These are phyloP conservation scores for Dipodomys stephensi DNA, from an alignment of 2,113 vertebrate species.

Conservation along the genomic window DNA sequence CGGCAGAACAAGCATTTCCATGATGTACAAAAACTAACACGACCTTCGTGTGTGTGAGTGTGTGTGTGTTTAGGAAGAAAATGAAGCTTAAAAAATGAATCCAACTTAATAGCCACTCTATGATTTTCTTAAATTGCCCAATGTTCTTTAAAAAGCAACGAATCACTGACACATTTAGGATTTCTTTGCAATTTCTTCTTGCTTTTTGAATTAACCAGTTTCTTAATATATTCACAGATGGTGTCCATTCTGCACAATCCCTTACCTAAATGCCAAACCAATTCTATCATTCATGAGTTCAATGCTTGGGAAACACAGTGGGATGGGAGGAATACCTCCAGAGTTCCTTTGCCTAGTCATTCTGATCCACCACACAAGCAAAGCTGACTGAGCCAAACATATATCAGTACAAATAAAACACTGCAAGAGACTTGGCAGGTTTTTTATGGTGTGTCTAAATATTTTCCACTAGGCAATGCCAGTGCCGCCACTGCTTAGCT, in stretches of 20 bases:
- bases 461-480: conserved; percentile 76
- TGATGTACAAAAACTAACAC: conserved; percentile 5
- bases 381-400: conserved; percentile 58
- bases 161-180: conserved; percentile 40
- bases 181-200: neutral
- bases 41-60: neutral
- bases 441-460: conserved; percentile 56
- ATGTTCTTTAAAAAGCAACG: neutral
- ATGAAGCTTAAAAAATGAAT: conserved; percentile 38
- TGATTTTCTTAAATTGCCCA: conserved; percentile 23
- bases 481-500: conserved; percentile 66
- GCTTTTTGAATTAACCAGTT: conserved; percentile 22
- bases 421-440: conserved; percentile 71
- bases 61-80: neutral
- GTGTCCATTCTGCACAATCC: neutral
- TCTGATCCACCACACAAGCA: conserved; percentile 45
- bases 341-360: conserved; percentile 48
- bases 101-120: neutral
- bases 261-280: neutral
- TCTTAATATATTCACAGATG: conserved; percentile 17
- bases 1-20: neutral
- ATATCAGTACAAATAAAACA: conserved; percentile 74
- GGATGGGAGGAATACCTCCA: neutral
- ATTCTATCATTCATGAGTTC: conserved; percentile 2
- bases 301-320: neutral